Conservation (phyloP, 1,140 invertebrate genomes). For the Pseudomyrmex flavicornis region DNA sequence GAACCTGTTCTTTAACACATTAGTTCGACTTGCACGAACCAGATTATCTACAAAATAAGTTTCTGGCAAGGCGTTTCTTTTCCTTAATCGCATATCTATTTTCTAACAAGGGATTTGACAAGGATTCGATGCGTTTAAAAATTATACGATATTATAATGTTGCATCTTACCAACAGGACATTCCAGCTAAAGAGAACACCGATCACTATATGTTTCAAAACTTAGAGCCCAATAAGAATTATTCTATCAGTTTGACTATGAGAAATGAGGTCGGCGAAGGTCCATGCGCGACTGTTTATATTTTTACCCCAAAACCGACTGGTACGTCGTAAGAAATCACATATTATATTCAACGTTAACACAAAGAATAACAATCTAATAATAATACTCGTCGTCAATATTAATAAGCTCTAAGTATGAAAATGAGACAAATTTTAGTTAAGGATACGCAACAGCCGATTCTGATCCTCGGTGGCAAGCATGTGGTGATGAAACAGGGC, state of each 20-base stretch:
- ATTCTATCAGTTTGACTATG: conserved; percentile 91
- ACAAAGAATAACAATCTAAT: not conserved
- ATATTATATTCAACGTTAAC: not conserved
- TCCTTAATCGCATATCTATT: conserved; percentile 44
- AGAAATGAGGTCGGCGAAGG: conserved; percentile 93
- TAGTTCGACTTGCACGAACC: conserved; percentile 77
- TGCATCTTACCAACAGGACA: conserved; percentile 87
- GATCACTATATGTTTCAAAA: conserved; percentile 92
- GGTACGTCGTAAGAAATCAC: conserved; percentile 83
- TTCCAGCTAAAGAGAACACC: conserved; percentile 88
- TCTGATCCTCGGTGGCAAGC: conserved; percentile 89
- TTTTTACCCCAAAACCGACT: conserved; percentile 88
- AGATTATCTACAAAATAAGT: conserved; percentile 71
- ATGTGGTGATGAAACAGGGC: conserved; percentile 89
- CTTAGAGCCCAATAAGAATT: conserved; percentile 90
- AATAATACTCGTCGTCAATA: not conserved
- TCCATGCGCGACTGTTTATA: conserved; percentile 87
- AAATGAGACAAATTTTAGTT: conserved; percentile 75
- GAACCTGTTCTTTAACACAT: conserved; percentile 35
- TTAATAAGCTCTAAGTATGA: not conserved
- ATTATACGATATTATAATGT: conserved; percentile 19
- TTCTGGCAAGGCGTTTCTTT: conserved; percentile 83
- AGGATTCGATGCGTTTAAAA: not conserved
- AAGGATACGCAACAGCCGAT: conserved; percentile 88
- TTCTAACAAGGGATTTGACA: conserved; percentile 68